A percentile compares a stretch with the other conserved stretches of the same genome.
These are phyloP conservation scores for Arothron firmamentum DNA, from an alignment of 2,113 vertebrate genomes.

Conservation along the genomic window DNA sequence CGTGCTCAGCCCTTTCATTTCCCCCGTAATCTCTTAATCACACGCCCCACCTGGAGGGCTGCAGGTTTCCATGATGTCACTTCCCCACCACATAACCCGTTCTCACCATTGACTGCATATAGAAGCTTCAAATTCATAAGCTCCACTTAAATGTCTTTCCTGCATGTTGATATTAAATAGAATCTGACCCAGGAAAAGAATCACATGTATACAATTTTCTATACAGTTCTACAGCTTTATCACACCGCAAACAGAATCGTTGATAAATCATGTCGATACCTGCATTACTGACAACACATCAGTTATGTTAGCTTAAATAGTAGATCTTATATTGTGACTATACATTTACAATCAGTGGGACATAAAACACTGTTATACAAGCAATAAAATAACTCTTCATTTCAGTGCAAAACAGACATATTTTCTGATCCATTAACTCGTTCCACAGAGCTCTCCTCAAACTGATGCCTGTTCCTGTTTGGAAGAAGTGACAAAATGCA, in stretches of 20 bases:
- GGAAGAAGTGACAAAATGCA: slow-evolving; percentile 14
- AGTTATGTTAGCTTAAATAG: too few relatives aligned
- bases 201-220: too few relatives aligned
- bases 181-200: too few relatives aligned
- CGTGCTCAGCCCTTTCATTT: slow-evolving; percentile 55
- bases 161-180: too few relatives aligned
- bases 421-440: slow-evolving; percentile 2
- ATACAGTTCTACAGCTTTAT: too few relatives aligned
- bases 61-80: slow-evolving; percentile 71
- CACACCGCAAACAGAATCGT: too few relatives aligned
- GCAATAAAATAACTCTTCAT: too few relatives aligned
- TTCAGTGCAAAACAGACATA: neutral
- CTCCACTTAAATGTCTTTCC: neutral
- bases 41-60: slow-evolving; percentile 56
- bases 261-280: too few relatives aligned
- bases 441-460: neutral
- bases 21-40: slow-evolving; percentile 69
- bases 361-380: too few relatives aligned
- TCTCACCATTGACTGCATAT: neutral
- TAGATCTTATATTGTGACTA: too few relatives aligned
- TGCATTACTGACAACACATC: too few relatives aligned
- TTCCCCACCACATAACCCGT: slow-evolving; percentile 24
- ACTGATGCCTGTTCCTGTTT: neutral
- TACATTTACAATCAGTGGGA: too few relatives aligned
- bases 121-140: neutral